Evolutionary conservation across 2,888 invertebrate genomes (phyloP), one percentile per base, ranked within the genome.

Genomic region (Cerceris rybyensis): DNA sequence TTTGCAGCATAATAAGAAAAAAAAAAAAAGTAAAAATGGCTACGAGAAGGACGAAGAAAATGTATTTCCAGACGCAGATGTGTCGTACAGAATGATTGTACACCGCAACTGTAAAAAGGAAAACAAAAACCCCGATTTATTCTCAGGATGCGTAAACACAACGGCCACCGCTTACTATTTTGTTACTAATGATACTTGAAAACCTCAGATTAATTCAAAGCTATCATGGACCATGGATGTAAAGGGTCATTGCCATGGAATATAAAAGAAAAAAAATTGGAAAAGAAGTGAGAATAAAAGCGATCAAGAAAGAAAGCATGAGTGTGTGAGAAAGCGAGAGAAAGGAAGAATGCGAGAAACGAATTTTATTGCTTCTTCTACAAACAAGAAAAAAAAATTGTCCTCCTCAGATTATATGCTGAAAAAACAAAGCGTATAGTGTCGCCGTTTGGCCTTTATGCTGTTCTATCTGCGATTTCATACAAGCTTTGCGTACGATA

Each of bases 391-490:
- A 75, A 74, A 61, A 80, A 81, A 80, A 81, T 78, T 81, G 81
- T 66, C 78, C 76, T 80, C 70, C 74, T 76, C 67, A 58, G 60
- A 82, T 72, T 52, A 76, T 83, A 74, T 57, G 74, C 70, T 66
- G 79, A 81, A 68, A 70, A 52, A 70, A 58, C 57, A 61, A 43
- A 85, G 84, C 82, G 81, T 82, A 86, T 86, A 87, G 87, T 84
- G 85, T 90, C 87, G 89, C 87, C 88, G 85, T 89, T 90, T 90
- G 88, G 87, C 85, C 89, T 88, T 89, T 88, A 88, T 88, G 89
- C 90, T 90, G 86, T 90, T 90, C 88, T 90, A 89, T 88, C 88
- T 89, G 90, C 89, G 88, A 90, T 88, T 90, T 85, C 86, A 86
- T 89, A 89, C 80, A 88, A 86, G 90, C 88, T 91, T 90, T 90